phyloP scores from a whole-genome alignment of 2,797 vertebrate species.

The Sebastes taczanowskii region DNA sequence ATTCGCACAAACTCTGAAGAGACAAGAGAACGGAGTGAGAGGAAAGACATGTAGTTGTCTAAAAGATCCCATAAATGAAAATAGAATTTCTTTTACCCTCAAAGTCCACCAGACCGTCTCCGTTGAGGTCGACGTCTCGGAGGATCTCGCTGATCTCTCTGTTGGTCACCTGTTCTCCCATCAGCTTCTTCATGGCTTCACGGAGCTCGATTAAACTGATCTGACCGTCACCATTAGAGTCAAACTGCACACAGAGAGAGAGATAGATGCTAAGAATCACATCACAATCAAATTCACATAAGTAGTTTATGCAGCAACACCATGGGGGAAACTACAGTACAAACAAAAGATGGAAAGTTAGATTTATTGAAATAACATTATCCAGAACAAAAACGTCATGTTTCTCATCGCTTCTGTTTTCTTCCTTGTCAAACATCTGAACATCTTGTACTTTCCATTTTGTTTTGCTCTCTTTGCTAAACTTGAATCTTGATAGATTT shows the following conservation, averaged over 20 bases:
- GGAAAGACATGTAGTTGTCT: background rate
- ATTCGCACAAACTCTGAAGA: conserved; percentile 78
- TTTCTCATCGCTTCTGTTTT: background rate
- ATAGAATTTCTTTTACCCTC: conserved; percentile 84
- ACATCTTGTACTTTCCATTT: background rate
- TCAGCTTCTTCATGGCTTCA: conserved; percentile 93
- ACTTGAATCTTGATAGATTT: background rate
- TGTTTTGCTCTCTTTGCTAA: background rate
- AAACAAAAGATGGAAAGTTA: background rate
- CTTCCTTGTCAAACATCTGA: background rate
- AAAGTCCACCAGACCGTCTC: conserved; percentile 93
- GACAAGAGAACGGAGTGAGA: background rate
- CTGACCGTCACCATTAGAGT: conserved; percentile 91
- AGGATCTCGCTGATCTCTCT: conserved; percentile 94
- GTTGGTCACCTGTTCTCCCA: conserved; percentile 92
- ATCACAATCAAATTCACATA: background rate
- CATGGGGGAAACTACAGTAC: background rate
- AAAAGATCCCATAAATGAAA: background rate
- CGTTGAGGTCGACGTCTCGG: conserved; percentile 91
- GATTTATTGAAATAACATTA: background rate
- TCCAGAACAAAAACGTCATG: background rate
- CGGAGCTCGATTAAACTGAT: conserved; percentile 91
- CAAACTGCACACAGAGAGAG: conserved; percentile 83
- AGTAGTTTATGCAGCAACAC: background rate
- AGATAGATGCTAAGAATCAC: background rate